A percentile compares a stretch with the other conserved stretches of the same genome.
Evolutionary conservation across 1,140 invertebrate species (phyloP).

Genomic region (Alviniconcha marisindica): DNA sequence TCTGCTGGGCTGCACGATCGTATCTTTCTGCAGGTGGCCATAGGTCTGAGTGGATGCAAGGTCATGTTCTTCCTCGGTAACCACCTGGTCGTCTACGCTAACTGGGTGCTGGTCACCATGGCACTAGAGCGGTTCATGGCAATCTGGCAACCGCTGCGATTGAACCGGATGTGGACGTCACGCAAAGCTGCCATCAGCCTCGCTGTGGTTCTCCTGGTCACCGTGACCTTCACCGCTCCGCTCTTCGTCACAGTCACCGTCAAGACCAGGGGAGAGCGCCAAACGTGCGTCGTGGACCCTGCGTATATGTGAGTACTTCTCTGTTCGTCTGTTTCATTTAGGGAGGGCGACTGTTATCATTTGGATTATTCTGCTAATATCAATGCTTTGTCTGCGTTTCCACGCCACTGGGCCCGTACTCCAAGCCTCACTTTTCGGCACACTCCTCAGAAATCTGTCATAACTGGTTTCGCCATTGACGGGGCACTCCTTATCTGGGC

Average conservation of each 20-base stretch:
- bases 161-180: constrained; percentile 50
- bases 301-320: not conserved
- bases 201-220: constrained; percentile 39
- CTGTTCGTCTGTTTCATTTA: too few relatives aligned
- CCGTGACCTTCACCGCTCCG: constrained; percentile 47
- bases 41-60: constrained; percentile 44
- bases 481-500: too few relatives aligned
- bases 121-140: constrained; percentile 63
- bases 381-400: too few relatives aligned
- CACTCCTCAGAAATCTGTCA: too few relatives aligned
- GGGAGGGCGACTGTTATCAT: too few relatives aligned
- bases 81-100: constrained; percentile 58
- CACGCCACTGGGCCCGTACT: too few relatives aligned
- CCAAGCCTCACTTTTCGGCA: too few relatives aligned
- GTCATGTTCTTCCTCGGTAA: constrained; percentile 57
- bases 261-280: not conserved
- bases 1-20: too few relatives aligned
- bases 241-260: constrained; percentile 50
- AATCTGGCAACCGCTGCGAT: constrained; percentile 56
- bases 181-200: constrained; percentile 41
- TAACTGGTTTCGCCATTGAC: too few relatives aligned
- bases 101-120: constrained; percentile 67
- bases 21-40: constrained; percentile 30
- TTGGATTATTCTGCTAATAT: too few relatives aligned
- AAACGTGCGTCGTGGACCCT: not conserved